A percentile compares a stretch with the other conserved stretches of the same genome.
Evolutionary conservation across 2,113 vertebrate species (phyloP).

Genomic region (Toxostoma redivivum): DNA sequence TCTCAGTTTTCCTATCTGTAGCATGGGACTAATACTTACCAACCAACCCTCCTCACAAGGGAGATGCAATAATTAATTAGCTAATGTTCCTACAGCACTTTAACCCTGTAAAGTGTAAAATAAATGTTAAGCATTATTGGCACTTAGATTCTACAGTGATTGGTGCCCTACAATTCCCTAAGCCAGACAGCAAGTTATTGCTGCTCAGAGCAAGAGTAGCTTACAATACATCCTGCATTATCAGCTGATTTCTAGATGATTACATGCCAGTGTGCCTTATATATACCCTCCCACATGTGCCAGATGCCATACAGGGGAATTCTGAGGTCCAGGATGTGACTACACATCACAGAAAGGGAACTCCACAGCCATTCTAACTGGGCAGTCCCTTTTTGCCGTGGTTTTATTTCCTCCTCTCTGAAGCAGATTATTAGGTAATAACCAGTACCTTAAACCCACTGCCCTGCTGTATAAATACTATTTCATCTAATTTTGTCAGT

Average conservation of each 20-base stretch:
- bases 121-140: conserved; percentile 69
- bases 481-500: background rate
- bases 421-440: background rate
- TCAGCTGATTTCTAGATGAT: conserved; percentile 20
- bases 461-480: background rate
- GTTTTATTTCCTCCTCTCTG: background rate
- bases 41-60: conserved; percentile 49
- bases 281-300: background rate
- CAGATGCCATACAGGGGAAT: background rate
- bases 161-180: conserved; percentile 65
- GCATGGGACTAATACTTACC: conserved; percentile 61
- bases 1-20: conserved; percentile 57
- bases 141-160: conserved; percentile 66
- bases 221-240: background rate
- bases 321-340: background rate
- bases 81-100: conserved; percentile 66
- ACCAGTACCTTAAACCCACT: background rate
- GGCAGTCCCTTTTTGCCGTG: background rate
- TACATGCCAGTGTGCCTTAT: background rate
- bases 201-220: conserved; percentile 41
- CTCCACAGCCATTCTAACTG: background rate
- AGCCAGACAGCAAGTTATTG: conserved; percentile 58
- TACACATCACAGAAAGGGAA: background rate
- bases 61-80: conserved; percentile 68
- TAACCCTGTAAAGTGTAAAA: conserved; percentile 66